phyloP scores from a whole-genome alignment of 2,113 vertebrate species.

The Globicephala melas region DNA sequence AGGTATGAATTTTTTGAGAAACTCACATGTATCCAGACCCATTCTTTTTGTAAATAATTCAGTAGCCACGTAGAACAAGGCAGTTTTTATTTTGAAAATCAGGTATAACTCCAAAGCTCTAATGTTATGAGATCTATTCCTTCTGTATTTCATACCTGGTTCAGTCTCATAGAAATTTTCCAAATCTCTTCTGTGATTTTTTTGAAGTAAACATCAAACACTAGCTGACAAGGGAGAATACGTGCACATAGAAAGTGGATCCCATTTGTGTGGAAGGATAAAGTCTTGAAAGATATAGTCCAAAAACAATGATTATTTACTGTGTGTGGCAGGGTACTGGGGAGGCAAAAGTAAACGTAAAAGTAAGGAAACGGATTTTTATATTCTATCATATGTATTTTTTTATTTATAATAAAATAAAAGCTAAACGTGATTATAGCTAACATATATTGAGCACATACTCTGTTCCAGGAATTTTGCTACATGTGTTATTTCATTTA shows the following conservation, averaged over 20 bases:
- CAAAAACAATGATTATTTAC: neutral
- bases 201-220: neutral
- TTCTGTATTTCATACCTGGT: neutral
- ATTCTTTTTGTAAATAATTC: neutral
- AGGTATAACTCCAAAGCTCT: neutral
- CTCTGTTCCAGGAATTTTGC: neutral
- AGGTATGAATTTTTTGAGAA: neutral
- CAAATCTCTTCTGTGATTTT: neutral
- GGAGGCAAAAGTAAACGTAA: neutral
- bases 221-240: neutral
- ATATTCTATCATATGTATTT: neutral
- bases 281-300: neutral
- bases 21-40: neutral
- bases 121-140: neutral
- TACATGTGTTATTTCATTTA: neutral
- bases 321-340: too few species aligned
- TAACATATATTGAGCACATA: neutral
- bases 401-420: neutral
- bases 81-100: neutral
- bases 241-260: neutral
- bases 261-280: neutral
- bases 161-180: neutral
- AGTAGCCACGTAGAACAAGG: neutral
- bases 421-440: neutral
- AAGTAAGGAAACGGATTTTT: neutral